These are phyloP conservation scores for Criorhina ranunculi DNA, from an alignment of 2,888 invertebrate species.

Conservation along the genomic window DNA sequence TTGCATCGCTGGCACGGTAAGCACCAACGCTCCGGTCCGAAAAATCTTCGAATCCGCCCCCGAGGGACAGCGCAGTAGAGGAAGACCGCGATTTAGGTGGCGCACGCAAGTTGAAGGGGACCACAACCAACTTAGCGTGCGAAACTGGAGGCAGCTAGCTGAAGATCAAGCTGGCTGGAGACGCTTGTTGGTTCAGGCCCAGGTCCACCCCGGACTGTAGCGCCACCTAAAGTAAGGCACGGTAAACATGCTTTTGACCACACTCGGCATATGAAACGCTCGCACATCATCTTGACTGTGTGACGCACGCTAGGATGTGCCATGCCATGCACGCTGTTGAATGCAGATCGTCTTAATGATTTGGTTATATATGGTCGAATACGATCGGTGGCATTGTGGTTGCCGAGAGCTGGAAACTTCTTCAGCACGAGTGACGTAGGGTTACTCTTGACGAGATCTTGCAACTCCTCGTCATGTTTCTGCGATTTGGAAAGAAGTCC, in stretches of 20 bases:
- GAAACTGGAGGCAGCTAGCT: too few species aligned
- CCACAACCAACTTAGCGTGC: too few species aligned
- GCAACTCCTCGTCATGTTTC: background rate
- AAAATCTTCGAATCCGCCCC: too few species aligned
- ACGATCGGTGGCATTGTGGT: background rate
- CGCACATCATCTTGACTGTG: background rate
- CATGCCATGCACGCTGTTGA: background rate
- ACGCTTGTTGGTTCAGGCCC: too few species aligned
- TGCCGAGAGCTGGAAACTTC: background rate
- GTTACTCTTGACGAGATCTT: background rate
- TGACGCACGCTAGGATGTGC: background rate
- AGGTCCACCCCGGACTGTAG: too few species aligned
- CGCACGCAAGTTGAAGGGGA: too few species aligned
- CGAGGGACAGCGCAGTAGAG: too few species aligned
- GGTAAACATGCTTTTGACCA: slow-evolving; percentile 1
- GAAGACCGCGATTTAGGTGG: too few species aligned
- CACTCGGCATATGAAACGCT: background rate
- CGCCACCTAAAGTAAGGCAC: too few species aligned
- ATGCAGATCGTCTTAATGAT: background rate
- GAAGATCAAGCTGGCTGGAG: too few species aligned
- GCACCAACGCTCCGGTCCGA: too few species aligned
- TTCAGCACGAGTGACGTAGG: background rate
- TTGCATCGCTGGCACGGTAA: slow-evolving; percentile 8
- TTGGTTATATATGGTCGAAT: background rate
- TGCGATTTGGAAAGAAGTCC: background rate